phyloP scores from a whole-genome alignment of 1,140 invertebrate genomes.

The Laupala kohalensis region DNA sequence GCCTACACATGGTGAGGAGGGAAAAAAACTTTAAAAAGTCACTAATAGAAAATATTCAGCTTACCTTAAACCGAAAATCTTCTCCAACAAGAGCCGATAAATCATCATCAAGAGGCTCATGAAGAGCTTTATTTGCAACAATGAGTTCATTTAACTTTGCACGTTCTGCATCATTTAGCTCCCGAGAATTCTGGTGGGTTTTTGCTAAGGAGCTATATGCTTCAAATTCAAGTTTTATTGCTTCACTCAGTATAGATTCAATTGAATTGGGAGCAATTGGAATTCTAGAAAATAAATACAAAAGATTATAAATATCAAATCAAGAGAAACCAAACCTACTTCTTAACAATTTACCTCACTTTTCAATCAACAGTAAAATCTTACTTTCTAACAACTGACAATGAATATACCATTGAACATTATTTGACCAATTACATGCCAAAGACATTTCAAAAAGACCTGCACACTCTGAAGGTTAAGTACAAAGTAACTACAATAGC shows the following conservation, averaged over 20 bases:
- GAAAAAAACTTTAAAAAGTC: background rate
- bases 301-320: no score
- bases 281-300: conserved; percentile 22
- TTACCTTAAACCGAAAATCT: conserved; percentile 43
- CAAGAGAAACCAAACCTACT: no score
- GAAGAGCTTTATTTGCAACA: conserved; percentile 66
- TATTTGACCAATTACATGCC: no score
- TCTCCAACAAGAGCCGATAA: conserved; percentile 49
- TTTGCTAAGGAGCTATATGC: conserved; percentile 36
- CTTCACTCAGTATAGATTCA: conserved; percentile 66
- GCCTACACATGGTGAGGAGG: no score
- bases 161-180: conserved; percentile 67
- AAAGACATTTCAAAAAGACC: no score
- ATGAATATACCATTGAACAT: no score
- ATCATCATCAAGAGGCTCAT: conserved; percentile 69
- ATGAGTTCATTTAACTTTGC: conserved; percentile 72
- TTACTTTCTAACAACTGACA: no score
- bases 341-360: no score
- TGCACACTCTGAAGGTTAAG: no score
- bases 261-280: conserved; percentile 44
- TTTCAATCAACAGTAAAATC: no score
- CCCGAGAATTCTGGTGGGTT: conserved; percentile 33
- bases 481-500: no score
- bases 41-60: background rate
- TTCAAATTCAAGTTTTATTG: conserved; percentile 70